Base-by-base conservation (phyloP, 2,888 invertebrate species). In the Ptilodon capucinus region DNA sequence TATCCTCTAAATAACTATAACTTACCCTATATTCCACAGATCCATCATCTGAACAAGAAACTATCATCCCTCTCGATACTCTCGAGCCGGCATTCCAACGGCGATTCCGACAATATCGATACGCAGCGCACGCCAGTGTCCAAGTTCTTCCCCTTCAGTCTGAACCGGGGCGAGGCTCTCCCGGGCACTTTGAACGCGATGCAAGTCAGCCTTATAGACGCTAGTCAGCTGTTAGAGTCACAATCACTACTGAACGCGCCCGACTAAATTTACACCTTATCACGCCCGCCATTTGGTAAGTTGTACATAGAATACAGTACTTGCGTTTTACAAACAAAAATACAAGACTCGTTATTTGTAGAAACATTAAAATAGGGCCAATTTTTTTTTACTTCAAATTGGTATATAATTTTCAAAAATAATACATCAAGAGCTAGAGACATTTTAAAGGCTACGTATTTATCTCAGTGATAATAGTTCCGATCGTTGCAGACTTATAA, bases 201-300 rank as follows among this genome's bases (percentile, higher is more conserved):
- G 91, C 94, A 94, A 71, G 92, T 91, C 51, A 92, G 93, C 50
- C 91, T 94, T 56, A 87, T 94, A 38, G 92, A 93, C 67, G 92
- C 92, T 25, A 93, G 92, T 45, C 93, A 92, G 59, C 88, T 94
- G 43, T 80, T 94, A 48, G 95, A 95, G 78, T 93, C 95, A 3
- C 94, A 94, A 73, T 95, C 94, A 16, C 84, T 95, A 44, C 85
- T 95, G 40, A 95, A 94, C 64, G 94, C 93, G 39, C 93, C 94
- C 9, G 95, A 95, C 72, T 94, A 92, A 92, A 13, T 7, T 14
- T n/a, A 28, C 5, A 4, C 21, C 5, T 6, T 21, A 28, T 28
- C 11, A 2, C 3, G 7, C 13, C 13, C n/a, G 14, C 2, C 14
- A 14, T 8, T 13, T 9, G 14, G 32, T 32, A 32, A 32, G 32